These are phyloP conservation scores for Agrotis segetum DNA, from an alignment of 2,888 invertebrate species.

Conservation along the genomic window DNA sequence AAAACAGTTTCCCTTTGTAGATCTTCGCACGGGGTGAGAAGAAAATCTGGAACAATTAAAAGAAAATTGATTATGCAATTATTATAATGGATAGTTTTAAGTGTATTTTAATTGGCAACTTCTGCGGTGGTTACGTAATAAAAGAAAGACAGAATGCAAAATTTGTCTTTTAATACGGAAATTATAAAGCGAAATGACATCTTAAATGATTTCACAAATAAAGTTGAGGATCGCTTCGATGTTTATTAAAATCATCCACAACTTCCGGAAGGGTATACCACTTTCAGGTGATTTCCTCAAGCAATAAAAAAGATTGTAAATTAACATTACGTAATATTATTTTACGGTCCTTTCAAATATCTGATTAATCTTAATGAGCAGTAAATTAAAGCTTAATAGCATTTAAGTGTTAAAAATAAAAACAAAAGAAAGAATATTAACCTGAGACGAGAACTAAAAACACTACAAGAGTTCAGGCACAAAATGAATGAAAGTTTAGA, in stretches of 20 bases:
- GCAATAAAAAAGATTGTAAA: conserved; percentile 13
- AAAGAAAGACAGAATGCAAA: neutral
- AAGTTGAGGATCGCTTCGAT: neutral
- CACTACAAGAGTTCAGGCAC: neutral
- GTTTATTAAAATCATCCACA: conserved; percentile 9
- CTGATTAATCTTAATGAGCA: neutral
- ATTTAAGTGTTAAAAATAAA: neutral
- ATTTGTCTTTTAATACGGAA: neutral
- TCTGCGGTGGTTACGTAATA: conserved; percentile 26
- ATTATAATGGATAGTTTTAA: conserved; percentile 21
- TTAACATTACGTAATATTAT: neutral
- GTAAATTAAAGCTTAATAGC: neutral
- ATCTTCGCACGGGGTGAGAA: conserved; percentile 74
- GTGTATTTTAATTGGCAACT: conserved; percentile 31
- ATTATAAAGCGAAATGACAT: neutral
- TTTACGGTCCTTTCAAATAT: conserved; percentile 5
- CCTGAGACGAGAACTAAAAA: neutral
- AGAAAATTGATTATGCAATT: conserved; percentile 66
- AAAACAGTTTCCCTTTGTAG: conserved; percentile 70
- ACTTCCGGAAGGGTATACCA: neutral
- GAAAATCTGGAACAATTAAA: conserved; percentile 84
- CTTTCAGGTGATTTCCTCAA: conserved; percentile 17
- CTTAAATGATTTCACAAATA: neutral
- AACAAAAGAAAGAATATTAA: neutral
- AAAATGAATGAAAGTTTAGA: neutral